Base-by-base conservation (phyloP, 2,888 invertebrate genomes). In the Micropterix aruncella region DNA sequence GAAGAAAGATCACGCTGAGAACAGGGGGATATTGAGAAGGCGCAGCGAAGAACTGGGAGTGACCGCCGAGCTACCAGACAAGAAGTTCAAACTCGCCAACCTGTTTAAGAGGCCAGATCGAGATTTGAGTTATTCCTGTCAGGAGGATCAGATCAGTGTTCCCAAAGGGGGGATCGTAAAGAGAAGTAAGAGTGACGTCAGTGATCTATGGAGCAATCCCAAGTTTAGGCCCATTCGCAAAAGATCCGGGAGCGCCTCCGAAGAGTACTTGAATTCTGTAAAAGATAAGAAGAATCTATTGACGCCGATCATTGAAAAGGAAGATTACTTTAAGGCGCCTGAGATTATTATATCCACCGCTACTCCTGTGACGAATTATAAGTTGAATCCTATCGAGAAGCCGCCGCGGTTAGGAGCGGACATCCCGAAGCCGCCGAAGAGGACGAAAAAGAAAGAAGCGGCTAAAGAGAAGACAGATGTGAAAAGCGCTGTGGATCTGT, bases 251-350 rank as follows among this genome's bases (percentile, higher is more conserved):
- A 77, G 75, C 57, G 76, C 77, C 58, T 73, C 73, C 51, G 77
- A 79, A 53, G 75, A 75, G 51, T 73, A 73, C 49, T 58, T 70
- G 7, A 72, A 71, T 51, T 70, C 70, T 2, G 60, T 66, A 16
- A 62, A 66, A 51, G 73, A 75, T 45, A 76, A 74, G 51, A 81
- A 82, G 56, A 70, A 78, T 46, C 86, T 83, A 55, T 58, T 88
- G 16, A 84, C 85, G 5, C 87, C 87, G 1, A 87, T 88, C 42
- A 85, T 86, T 50, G 87, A 87, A 62, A 70, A 79, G 50, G 82
- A 82, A 53, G 82, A 83, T 56, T 82, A 79, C 54, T 81, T 80
- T 51, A 5, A 27, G 12, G 27, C 27, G 12, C 27, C 27, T 27
- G 27, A 27, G 5, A 27, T 27, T 12, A 27, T 27, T 38, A 47